Evolutionary conservation across 2,888 invertebrate genomes (phyloP).

Genomic region (Diploptera punctata): DNA sequence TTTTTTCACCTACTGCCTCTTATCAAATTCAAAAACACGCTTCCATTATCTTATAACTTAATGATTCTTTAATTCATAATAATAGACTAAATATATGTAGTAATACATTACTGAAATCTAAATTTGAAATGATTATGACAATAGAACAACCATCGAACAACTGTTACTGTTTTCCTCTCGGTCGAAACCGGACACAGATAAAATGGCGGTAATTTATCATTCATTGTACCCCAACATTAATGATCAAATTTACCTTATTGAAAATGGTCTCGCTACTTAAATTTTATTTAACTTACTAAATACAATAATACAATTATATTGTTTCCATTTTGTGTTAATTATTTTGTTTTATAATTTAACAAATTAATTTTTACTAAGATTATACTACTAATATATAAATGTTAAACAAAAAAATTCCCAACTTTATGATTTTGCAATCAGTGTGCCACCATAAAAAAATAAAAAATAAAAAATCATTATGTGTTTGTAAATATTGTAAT

Average conservation of each 20-base stretch:
- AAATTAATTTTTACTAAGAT: too few species aligned
- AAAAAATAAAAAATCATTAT: not conserved
- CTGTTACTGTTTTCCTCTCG: not conserved
- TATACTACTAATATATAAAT: too few species aligned
- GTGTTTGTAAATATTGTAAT: not conserved
- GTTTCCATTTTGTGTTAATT: too few species aligned
- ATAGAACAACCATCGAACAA: not conserved
- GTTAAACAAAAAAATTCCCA: too few species aligned
- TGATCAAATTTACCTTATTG: not conserved
- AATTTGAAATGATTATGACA: not conserved
- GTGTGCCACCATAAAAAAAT: not conserved
- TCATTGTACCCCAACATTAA: not conserved
- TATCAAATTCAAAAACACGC: not conserved
- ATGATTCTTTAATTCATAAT: not conserved
- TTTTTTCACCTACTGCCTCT: not conserved
- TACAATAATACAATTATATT: too few species aligned
- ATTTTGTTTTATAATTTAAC: too few species aligned
- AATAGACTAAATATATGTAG: not conserved
- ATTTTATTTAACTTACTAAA: too few species aligned
- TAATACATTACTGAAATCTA: conserved; percentile 8
- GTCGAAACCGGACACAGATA: conserved; percentile 1
- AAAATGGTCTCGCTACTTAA: too few species aligned
- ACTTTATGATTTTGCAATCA: too few species aligned
- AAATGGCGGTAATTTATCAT: conserved; percentile 28
- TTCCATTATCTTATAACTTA: not conserved